Evolutionary conservation across 2,113 vertebrate species (phyloP), one percentile per base, ranked within the genome.

Genomic region (Mirounga angustirostris): DNA sequence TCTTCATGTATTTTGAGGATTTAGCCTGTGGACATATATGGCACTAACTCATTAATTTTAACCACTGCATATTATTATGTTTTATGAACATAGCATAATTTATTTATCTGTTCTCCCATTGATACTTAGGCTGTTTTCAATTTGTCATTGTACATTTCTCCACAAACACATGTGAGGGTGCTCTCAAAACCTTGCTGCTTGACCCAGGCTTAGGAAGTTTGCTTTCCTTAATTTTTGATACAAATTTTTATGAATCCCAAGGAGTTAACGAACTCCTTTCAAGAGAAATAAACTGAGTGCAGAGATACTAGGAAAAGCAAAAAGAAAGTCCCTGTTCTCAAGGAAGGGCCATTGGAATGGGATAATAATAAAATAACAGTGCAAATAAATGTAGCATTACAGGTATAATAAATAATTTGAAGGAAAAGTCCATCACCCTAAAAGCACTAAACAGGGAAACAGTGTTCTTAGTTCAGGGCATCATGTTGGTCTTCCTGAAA

Each of bases 31-130:
- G 30, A 71, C 63, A 91, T 56, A 83, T 83, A 52, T 83, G 92
- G 78, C 30, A 89, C 46, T 79, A 85, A 97, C 94, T 96, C 76
- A 84, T 95, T 95, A 93, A 86, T 96, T 97, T 97, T 95, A 96
- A 97, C 80, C 74, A 33, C 69, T 52, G 33, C 36, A 81, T 58
- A 83, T 18, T 46, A 43, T 93, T 91, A 52, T n/a, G 30, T 80
- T 97, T 95, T 97, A 91, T 94, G 90, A 95, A 89, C 58, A 82
- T 15, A 73, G 46, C 26, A 65, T 22, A 65, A 16, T 67, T 81
- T 92, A 54, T 71, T 87, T 71, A 94, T 95, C 81, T 96, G 80
- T 83, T 71, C 91, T 96, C 89, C 58, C 11, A 36, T 1, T 58
- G 63, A 78, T 40, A 30, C 18, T 93, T 74, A 71, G 15, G 26